Percentiles rank a stretch among this genome's conserved stretches.
Evolutionary conservation across 1,140 invertebrate species (phyloP).

Genomic region (Chrysoperla carnea): DNA sequence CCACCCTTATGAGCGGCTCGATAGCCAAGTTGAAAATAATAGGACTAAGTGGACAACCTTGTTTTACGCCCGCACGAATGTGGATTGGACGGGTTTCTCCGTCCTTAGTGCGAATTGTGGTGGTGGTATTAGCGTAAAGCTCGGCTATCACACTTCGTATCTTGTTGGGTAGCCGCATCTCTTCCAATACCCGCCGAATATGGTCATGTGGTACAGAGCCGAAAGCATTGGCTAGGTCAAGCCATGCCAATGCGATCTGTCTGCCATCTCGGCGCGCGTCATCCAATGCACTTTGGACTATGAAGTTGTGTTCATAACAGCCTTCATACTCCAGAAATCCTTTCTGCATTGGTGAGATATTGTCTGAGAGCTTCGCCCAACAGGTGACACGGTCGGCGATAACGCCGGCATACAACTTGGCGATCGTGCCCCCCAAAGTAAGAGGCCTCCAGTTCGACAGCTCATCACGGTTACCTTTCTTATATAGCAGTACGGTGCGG

Average conservation of each 20-base stretch:
- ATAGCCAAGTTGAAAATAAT: conserved; percentile 23
- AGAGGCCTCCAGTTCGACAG: conserved; percentile 19
- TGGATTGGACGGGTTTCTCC: conserved; percentile 8
- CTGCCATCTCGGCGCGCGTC: conserved; percentile 6
- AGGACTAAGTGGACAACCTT: conserved; percentile 22
- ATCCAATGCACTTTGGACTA: conserved; percentile 11
- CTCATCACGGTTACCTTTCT: conserved; percentile 12
- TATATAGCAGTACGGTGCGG: conserved; percentile 16
- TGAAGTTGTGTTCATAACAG: conserved; percentile 20
- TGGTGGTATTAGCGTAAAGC: conserved; percentile 7
- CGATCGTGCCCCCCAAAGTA: conserved; percentile 13
- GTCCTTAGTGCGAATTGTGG: conserved; percentile 3
- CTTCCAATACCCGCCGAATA: conserved; percentile 7
- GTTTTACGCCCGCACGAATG: conserved; percentile 17
- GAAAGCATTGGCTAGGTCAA: conserved; percentile 18
- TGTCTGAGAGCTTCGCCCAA: conserved; percentile 1
- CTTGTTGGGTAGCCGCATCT: conserved; percentile 1
- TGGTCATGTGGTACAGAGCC: conserved; percentile 15
- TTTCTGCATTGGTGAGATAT: conserved; percentile 12
- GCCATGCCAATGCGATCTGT: conserved; percentile 14
- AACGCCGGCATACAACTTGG: conserved; percentile 17
- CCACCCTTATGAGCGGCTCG: conserved; percentile 12
- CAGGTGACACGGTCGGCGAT: conserved; percentile 2
- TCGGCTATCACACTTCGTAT: conserved; percentile 8
- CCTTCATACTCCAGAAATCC: conserved; percentile 18